phyloP scores from a whole-genome alignment of 1,140 invertebrate species.

The Cryptotermes secundus region DNA sequence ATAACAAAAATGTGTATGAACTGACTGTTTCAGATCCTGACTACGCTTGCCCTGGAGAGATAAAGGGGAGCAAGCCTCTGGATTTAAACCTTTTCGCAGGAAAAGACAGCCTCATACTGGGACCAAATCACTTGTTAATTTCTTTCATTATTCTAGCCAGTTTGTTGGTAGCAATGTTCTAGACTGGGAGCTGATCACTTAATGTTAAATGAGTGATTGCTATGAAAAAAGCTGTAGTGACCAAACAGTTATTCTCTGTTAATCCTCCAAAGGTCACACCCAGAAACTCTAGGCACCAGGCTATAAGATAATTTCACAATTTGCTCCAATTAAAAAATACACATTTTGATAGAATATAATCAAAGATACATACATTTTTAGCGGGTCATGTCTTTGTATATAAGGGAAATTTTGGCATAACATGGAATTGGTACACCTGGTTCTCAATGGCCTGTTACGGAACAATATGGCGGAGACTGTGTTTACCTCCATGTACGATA shows the following conservation, averaged over 20 bases:
- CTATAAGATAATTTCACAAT: no score
- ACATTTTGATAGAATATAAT: no score
- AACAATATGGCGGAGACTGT: no score
- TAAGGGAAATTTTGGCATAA: no score
- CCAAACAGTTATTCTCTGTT: neutral
- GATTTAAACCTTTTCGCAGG: neutral
- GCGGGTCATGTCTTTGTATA: no score
- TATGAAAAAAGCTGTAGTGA: neutral
- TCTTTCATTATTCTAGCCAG: neutral
- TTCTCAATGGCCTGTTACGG: no score
- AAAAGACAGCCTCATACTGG: neutral
- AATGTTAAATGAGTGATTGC: neutral
- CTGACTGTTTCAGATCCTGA: neutral
- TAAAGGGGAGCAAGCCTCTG: neutral
- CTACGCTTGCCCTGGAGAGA: neutral
- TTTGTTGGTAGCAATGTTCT: neutral
- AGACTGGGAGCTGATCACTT: neutral
- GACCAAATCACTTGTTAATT: constrained; percentile 9
- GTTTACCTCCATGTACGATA: no score
- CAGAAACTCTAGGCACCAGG: no score
- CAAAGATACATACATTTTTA: no score
- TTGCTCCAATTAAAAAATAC: no score
- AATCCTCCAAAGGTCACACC: no score
- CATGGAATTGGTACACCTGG: no score
- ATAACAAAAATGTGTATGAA: neutral